Evolutionary conservation across 2,797 vertebrate genomes (phyloP), one percentile per base, ranked within the genome.

Genomic region (Coendou prehensilis): DNA sequence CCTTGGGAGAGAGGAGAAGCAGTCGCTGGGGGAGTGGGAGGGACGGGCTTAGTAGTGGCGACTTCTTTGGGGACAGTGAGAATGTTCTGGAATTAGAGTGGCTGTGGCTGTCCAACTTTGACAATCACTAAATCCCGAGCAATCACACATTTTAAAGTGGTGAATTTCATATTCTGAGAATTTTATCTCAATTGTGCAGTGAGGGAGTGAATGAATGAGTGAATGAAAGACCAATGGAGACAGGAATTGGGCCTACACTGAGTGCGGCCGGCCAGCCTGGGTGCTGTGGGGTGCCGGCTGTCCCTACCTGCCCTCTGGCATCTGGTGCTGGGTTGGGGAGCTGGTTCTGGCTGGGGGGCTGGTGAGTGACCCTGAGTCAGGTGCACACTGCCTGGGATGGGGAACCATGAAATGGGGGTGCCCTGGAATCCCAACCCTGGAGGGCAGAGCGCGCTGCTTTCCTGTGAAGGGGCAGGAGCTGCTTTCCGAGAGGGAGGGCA

Each of bases 21-120:
- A 9, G 28, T 5, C 0, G 0, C 17, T 9, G 0, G 4, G 15
- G 45, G 2, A 13, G 76, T 5, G 14, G 28, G 3, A 6, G 1
- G 10, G 6, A 11, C 14, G 2, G 23, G 33, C 56, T 4, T 6
- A 5, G 28, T 67, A 37, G 14, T 2, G 26, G 67, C 15, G 73
- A 7, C 73, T 30, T n/a, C 56, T 6, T 11, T 30, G 52, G 11
- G 17, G 30, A 54, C 22, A 45, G 17, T 1, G 18, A 2, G 14
- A 37, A 11, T 1, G 14, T 20, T 52, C 33, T 56, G 45, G n/a
- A 67, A 61, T 37, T 9, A 13, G 69, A 20, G 37, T 18, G 50
- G 5, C 8, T 50, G 45, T 0, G 56, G 33, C 5, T 5, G 3
- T 0, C 1, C 14, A 0, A 4, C 9, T 76, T 81, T 56, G 79